phyloP scores from a whole-genome alignment of 2,888 invertebrate species.

The Trichopria drosophilae region DNA sequence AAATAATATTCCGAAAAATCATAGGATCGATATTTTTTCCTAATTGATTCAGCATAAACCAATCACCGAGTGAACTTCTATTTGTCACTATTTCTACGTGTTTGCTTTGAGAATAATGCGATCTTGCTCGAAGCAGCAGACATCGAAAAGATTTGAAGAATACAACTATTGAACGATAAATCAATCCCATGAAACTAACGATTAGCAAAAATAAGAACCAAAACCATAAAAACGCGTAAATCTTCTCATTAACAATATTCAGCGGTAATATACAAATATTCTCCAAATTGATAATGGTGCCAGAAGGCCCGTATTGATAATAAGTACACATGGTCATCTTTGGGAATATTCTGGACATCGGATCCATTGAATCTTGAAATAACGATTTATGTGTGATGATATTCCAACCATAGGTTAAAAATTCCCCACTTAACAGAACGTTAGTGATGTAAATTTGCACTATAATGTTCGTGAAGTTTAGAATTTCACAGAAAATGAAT shows the following conservation, averaged over 20 bases:
- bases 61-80: conserved; percentile 61
- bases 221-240: background rate
- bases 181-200: background rate
- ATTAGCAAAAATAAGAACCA: background rate
- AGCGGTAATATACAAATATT: background rate
- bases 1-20: conserved; percentile 85
- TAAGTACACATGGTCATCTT: background rate
- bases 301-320: background rate
- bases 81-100: background rate
- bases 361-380: background rate
- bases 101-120: background rate
- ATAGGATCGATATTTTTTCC: conserved; percentile 91
- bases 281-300: background rate
- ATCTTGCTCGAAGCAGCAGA: background rate
- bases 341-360: background rate
- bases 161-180: background rate
- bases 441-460: background rate
- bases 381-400: background rate
- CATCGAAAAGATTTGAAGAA: background rate
- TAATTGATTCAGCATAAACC: conserved; percentile 88
- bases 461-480: background rate
- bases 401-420: background rate
- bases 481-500: background rate
- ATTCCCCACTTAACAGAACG: background rate
- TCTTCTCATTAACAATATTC: background rate